A percentile compares a stretch with the other conserved stretches of the same genome.
phyloP scores from a whole-genome alignment of 1,140 invertebrate genomes.

The Varroa destructor region DNA sequence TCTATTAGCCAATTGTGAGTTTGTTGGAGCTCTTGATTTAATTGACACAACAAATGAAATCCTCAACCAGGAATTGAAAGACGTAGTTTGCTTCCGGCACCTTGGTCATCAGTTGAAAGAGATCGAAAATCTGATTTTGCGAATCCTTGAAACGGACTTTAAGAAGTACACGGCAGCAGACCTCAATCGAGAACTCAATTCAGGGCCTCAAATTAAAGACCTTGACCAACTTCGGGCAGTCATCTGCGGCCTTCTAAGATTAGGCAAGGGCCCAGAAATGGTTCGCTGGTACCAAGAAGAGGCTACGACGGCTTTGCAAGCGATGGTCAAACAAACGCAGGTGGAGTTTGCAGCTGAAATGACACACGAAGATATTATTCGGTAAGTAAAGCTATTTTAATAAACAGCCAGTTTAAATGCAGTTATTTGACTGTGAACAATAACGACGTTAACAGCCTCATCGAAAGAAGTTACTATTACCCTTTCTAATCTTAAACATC shows the following conservation, averaged over 20 bases:
- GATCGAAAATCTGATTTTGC: slow-evolving; percentile 87
- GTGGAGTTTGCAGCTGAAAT: slow-evolving; percentile 29
- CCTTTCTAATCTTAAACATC: no score
- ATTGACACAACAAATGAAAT: slow-evolving; percentile 94
- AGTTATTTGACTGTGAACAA: no score
- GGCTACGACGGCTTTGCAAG: slow-evolving; percentile 69
- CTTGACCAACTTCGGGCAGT: slow-evolving; percentile 38
- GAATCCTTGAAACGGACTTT: slow-evolving; percentile 91
- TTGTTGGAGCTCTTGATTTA: slow-evolving; percentile 88
- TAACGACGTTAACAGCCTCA: no score
- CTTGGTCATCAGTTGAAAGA: slow-evolving; percentile 87
- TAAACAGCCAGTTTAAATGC: no score
- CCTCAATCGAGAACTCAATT: slow-evolving; percentile 53
- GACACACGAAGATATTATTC: slow-evolving; percentile 17
- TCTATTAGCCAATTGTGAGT: slow-evolving; percentile 84
- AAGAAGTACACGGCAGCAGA: slow-evolving; percentile 76
- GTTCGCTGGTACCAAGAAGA: slow-evolving; percentile 59
- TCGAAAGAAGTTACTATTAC: no score
- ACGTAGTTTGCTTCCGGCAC: slow-evolving; percentile 73
- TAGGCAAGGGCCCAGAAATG: slow-evolving; percentile 39
- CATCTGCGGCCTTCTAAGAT: slow-evolving; percentile 39
- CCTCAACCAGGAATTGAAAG: slow-evolving; percentile 68
- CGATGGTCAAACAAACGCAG: slow-evolving; percentile 57
- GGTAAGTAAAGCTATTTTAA: background rate
- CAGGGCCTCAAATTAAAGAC: slow-evolving; percentile 21